Base-by-base conservation (phyloP, 2,888 invertebrate genomes). In the Aquatica leii region DNA sequence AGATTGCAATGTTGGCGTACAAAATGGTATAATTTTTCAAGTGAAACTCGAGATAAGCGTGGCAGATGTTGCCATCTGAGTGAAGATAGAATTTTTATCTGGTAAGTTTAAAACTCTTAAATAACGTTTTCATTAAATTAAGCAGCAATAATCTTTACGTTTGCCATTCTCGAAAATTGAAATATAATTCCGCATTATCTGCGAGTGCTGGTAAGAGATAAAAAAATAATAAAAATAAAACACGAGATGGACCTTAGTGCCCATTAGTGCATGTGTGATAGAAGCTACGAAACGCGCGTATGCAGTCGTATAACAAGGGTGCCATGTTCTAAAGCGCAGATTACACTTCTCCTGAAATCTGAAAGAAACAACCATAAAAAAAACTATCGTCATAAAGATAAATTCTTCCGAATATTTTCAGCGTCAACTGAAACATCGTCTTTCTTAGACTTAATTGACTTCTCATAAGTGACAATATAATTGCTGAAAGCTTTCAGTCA, bases 201-300 rank as follows among this genome's bases (percentile, higher is more conserved):
- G 69, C 67, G 74, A 74, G 76, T 77, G 77, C 72, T 68, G 71
- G 71, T 73, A 72, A 67, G 69, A 77, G 78, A 77, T 78, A 78
- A 77, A 78, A 77, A 78, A 76, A 77, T 76, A 76, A 78, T 77
- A 76, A 77, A 74, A 76, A 76, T 75, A 77, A 78, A 76, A 75
- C 73, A 63, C 49, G 74, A 73, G 76, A 76, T 76, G 77, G 75
- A 69, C 75, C 75, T 74, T 69, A 61, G 68, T 71, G 65, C 68
- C 76, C 75, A 77, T 79, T 77, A 79, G 76, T 77, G 76, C 74
- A 75, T 73, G 72, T 73, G 73, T 74, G 77, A 78, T 79, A 77
- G 73, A 71, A 70, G 70, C 70, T 69, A 65, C 62, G 66, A 68
- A 69, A 66, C 69, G 69, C 69, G 69, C 71, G 74, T 73, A 74